Conservation (phyloP, 2,113 vertebrate genomes). For the Promerops cafer region DNA sequence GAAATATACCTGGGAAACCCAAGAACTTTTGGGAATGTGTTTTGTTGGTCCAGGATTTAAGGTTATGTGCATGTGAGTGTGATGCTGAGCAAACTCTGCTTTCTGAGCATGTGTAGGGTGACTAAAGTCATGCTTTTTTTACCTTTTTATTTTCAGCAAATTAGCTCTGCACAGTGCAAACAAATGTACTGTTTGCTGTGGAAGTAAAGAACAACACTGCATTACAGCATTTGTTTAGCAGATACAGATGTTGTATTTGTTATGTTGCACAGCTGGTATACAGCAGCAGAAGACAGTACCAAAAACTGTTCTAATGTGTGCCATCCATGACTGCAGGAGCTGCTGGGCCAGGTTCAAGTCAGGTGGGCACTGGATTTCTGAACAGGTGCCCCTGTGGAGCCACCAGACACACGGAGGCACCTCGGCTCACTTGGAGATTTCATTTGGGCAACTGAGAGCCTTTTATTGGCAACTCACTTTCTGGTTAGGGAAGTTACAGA, state of each 20-base stretch:
- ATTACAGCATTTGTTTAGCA: background rate
- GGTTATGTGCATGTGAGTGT: background rate
- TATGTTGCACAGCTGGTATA: accelerated
- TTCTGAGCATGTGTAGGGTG: background rate
- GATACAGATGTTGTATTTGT: background rate
- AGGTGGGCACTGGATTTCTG: background rate
- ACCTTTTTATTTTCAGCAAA: background rate
- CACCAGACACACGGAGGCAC: accelerated
- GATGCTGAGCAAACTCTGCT: background rate
- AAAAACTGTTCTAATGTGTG: background rate
- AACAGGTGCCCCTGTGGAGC: background rate
- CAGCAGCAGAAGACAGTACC: background rate
- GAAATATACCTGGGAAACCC: too few species aligned
- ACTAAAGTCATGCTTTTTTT: background rate
- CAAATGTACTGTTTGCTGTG: accelerated
- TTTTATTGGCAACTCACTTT: background rate
- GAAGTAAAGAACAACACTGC: background rate
- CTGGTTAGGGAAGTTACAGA: too few species aligned
- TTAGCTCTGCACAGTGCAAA: background rate
- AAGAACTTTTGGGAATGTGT: background rate
- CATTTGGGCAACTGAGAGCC: background rate
- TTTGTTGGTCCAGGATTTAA: background rate
- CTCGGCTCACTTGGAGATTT: accelerated
- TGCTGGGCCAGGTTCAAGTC: background rate
- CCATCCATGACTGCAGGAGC: accelerated